These are phyloP conservation scores for Chaetogeoica ovagalla DNA, from an alignment of 2,888 invertebrate genomes.

Conservation along the genomic window DNA sequence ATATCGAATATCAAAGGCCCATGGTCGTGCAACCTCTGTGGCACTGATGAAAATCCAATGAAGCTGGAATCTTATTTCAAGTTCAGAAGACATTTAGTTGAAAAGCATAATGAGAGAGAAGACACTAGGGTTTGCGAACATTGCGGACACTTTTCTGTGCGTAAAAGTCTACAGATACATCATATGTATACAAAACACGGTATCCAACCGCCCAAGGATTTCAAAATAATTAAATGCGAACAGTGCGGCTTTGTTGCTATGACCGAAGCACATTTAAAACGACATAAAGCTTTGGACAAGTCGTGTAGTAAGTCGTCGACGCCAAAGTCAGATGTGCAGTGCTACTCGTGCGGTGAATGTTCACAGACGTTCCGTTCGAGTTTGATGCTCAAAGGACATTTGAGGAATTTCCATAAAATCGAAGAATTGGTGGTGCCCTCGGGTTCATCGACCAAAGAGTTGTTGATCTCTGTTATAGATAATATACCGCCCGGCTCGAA, in stretches of 20 bases:
- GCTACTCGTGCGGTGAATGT: constrained; percentile 29
- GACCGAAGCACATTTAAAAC: constrained; percentile 62
- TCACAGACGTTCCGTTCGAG: constrained; percentile 36
- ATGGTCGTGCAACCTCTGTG: constrained; percentile 80
- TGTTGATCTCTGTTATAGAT: constrained; percentile 43
- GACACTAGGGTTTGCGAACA: constrained; percentile 79
- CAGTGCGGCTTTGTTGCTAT: constrained; percentile 76
- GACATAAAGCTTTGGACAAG: constrained; percentile 35
- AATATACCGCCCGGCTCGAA: constrained; percentile 41
- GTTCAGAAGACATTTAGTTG: constrained; percentile 78
- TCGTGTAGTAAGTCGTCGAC: not conserved
- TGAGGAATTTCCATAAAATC: constrained; percentile 44
- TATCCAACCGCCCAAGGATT: constrained; percentile 70
- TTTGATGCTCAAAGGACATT: constrained; percentile 45
- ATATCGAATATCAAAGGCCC: constrained; percentile 64
- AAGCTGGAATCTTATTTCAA: constrained; percentile 77
- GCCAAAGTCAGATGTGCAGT: not conserved
- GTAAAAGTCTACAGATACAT: constrained; percentile 74
- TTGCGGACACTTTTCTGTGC: constrained; percentile 77
- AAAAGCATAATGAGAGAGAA: constrained; percentile 77
- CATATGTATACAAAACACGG: constrained; percentile 81
- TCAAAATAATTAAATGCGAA: constrained; percentile 78
- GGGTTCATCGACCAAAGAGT: constrained; percentile 25
- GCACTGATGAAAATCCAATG: constrained; percentile 66
- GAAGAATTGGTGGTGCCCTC: not conserved